Conservation (phyloP, 1,140 invertebrate species). For the Drosophila sturtevanti region DNA sequence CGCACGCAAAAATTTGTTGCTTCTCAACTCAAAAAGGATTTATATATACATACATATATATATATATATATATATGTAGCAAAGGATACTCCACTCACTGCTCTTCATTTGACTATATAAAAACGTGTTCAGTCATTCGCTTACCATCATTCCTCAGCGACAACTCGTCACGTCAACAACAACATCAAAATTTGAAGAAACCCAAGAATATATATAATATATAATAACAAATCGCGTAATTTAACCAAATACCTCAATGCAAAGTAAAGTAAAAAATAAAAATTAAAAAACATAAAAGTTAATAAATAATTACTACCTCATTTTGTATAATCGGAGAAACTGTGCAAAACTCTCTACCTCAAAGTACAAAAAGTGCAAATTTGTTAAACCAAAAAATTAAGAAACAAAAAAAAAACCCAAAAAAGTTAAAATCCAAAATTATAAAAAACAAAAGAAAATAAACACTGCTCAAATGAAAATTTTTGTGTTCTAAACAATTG, state of each 20-base stretch:
- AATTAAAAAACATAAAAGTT: constrained; percentile 32
- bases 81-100: constrained; percentile 52
- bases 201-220: constrained; percentile 27
- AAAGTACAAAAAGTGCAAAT: constrained; percentile 71
- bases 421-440: constrained; percentile 30
- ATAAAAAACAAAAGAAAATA: constrained; percentile 28
- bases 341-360: constrained; percentile 72
- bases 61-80: constrained; percentile 20
- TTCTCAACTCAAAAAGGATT: constrained; percentile 52
- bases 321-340: constrained; percentile 69
- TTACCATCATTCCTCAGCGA: constrained; percentile 60
- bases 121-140: constrained; percentile 56
- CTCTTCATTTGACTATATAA: constrained; percentile 37
- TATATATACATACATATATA: constrained; percentile 28
- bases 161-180: constrained; percentile 64
- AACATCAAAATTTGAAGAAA: constrained; percentile 31
- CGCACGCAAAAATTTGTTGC: constrained; percentile 58
- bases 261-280: constrained; percentile 13
- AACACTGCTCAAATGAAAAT: constrained; percentile 60
- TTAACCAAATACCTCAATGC: constrained; percentile 60
- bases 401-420: constrained; percentile 13
- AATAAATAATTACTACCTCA: constrained; percentile 70
- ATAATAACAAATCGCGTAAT: constrained; percentile 34
- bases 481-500: constrained; percentile 41
- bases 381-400: constrained; percentile 21